Conservation (phyloP, 2,888 invertebrate genomes). For the Oxyteleia sp. region DNA sequence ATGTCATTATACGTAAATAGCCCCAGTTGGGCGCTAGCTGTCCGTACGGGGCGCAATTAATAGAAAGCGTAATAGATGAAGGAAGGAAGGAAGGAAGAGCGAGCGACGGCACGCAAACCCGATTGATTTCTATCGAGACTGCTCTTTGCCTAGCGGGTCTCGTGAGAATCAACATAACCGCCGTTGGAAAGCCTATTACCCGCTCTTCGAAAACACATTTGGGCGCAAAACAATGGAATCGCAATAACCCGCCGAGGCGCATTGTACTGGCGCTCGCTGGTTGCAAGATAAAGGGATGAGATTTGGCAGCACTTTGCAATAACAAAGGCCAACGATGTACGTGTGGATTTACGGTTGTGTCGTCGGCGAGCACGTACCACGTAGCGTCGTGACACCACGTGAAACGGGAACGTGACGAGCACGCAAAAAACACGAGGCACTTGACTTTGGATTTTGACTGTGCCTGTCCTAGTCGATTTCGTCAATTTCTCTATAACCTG, state of each 20-base stretch:
- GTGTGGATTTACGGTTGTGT: conserved; percentile 26
- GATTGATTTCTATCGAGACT: conserved; percentile 50
- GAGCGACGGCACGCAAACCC: conserved; percentile 46
- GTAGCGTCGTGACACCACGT: conserved; percentile 47
- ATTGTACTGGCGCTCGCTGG: conserved; percentile 14
- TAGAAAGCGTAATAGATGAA: conserved; percentile 22
- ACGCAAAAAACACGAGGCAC: conserved; percentile 42
- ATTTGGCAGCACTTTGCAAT: conserved; percentile 22
- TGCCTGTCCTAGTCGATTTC: background rate
- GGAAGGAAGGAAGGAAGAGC: conserved; percentile 31
- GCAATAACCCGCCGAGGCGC: conserved; percentile 14
- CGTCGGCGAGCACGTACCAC: conserved; percentile 46
- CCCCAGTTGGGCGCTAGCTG: conserved; percentile 9
- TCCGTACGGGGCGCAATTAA: conserved; percentile 28
- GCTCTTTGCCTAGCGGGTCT: conserved; percentile 31
- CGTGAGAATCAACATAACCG: conserved; percentile 18
- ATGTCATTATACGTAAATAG: conserved; percentile 31
- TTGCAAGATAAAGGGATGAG: conserved; percentile 24
- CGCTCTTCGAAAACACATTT: conserved; percentile 41
- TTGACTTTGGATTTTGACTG: conserved; percentile 48
- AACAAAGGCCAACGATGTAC: conserved; percentile 20
- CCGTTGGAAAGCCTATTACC: conserved; percentile 35
- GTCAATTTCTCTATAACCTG: background rate
- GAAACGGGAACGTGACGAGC: conserved; percentile 54
- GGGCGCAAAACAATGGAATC: conserved; percentile 20